A percentile compares a stretch with the other conserved stretches of the same genome.
Conservation (phyloP, 2,888 invertebrate genomes). For the Volucella inflata region DNA sequence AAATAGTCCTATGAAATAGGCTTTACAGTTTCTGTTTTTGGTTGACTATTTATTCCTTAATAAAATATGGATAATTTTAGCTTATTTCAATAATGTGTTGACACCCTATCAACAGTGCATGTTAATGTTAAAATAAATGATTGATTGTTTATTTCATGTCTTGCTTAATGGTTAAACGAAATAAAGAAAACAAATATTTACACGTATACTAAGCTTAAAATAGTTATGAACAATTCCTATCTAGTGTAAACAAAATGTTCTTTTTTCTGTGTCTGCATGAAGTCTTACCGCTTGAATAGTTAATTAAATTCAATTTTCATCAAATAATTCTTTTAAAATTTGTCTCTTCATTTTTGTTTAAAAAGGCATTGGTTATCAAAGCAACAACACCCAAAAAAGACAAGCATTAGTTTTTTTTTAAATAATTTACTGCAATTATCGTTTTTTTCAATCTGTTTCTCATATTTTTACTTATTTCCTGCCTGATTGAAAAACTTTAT, state of each 20-base stretch:
- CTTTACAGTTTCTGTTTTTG: too few species aligned
- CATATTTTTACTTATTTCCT: neutral
- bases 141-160: neutral
- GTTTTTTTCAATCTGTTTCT: neutral
- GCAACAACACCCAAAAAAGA: slow-evolving; percentile 23
- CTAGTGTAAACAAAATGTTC: neutral
- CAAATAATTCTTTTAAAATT: neutral
- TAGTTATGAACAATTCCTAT: neutral
- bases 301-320: neutral
- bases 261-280: neutral
- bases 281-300: neutral
- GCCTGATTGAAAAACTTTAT: too few species aligned
- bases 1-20: too few species aligned
- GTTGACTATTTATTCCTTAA: too few species aligned
- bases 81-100: neutral
- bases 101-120: neutral
- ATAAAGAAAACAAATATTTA: neutral
- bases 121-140: slow-evolving; percentile 13
- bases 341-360: slow-evolving; percentile 2
- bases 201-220: neutral
- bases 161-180: neutral
- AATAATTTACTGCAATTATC: too few species aligned
- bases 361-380: slow-evolving; percentile 37
- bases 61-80: neutral
- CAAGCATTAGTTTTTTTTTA: slow-evolving; percentile 20